Base-by-base conservation (phyloP, 2,113 vertebrate genomes). In the Neopipo cinnamomea region DNA sequence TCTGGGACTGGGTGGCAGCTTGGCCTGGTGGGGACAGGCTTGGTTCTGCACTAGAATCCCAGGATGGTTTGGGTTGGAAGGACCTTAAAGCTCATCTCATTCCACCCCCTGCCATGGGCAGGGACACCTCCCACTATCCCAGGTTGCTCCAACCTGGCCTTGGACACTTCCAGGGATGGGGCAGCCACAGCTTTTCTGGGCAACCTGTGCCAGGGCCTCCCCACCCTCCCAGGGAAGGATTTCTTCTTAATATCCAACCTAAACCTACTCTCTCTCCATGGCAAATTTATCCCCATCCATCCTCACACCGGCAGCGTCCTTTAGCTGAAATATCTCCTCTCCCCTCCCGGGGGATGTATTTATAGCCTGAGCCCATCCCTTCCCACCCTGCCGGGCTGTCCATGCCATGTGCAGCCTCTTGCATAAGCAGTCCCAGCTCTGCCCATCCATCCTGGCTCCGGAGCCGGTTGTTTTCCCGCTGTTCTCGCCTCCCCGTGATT, bases 41-140 rank as follows among this genome's bases (percentile, higher is more conserved):
- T 0, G 0, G 47, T 49, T 83, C 66, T 55, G 58, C 0, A 3
- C 30, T 52, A 2, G 39, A 68, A 50, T 9, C 42, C 25, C 30
- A 3, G 67, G 31, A 27, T 33, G 31, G 35, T 35, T 73, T 66
- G 50, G 50, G 50, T 66, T 50, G 86, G 67, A 37, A 20, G 12
- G 39, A 42, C 27, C 39, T 63, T 10, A 63, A 42, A 63, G 8
- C 14, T 14, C 59, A 27, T 56, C 58, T 8, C 8, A 4, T 31
- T 13, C 41, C 58, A 35, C 11, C 21, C 35, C 30, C 56, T 80
- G 30, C 41, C 41, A 17, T 20, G 24, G 33, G 14, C 63, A 53
- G 63, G 33, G 39, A 44, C 47, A 55, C 23, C 19, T 89, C 0
- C 33, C 61, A n/a, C 70, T 2, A 1, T 0, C 53, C 50, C 39